Base-by-base conservation (phyloP, 2,797 vertebrate genomes). In the Lithobates pipiens region DNA sequence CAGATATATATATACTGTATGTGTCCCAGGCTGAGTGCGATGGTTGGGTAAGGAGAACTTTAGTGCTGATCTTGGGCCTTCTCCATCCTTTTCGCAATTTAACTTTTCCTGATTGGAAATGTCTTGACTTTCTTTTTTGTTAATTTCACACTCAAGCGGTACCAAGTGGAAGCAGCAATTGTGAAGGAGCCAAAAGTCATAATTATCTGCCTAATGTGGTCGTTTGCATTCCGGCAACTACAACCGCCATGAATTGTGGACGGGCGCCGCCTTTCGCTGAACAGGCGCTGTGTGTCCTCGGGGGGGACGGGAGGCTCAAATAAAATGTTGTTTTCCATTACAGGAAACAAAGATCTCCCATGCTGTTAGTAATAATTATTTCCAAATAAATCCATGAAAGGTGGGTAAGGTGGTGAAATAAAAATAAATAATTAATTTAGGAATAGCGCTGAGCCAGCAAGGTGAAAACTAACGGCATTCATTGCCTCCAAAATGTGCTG, bases 141-240 rank as follows among this genome's bases (percentile, higher is more conserved):
- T 54, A 18, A 18, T 54, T 54, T 54, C 50, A 54, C 50, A 54
- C 50, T 54, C 4, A 54, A 54, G 0, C 44, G 3, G 44, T 3
- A 46, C 44, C 10, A 46, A 18, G 13, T 6, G 50, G 15, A 16
- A 18, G 15, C 13, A 1, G 16, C 1, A 16, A 54, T 54, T 16
- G 44, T 46, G 50, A 54, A 54, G 16, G 50, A 54, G 16, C 50
- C 50, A 18, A 54, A 54, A 54, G 13, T 54, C 10, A 29, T 63
- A 74, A 82, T 82, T 54, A 71, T 81, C 70, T 27, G 10, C 32
- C 21, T 82, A 82, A 82, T 82, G 71, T 0, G 23, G 72, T 18
- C 18, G 27, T 82, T 82, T 75, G 29, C 46, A 82, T 75, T 82
- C 80, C 13, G 61, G 10, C 32, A n/a, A 72, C 25, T 18, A 0